phyloP scores from a whole-genome alignment of 1,140 invertebrate genomes.

The Drosophila santomea region DNA sequence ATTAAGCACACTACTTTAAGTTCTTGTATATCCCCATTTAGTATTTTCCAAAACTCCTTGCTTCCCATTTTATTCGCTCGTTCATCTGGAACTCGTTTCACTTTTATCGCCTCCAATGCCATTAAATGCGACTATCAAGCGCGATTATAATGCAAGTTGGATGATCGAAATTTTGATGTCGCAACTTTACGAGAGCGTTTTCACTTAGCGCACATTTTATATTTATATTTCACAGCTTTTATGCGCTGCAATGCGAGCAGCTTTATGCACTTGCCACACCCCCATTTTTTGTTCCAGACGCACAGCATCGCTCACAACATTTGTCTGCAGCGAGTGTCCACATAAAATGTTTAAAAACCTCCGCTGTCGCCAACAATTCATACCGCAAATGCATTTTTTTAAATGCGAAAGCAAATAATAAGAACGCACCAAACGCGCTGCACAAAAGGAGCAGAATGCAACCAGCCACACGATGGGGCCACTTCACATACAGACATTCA shows the following conservation, averaged over 20 bases:
- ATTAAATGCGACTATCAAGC: slow-evolving; percentile 18
- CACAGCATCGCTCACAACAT: too few species aligned
- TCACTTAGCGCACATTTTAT: slow-evolving; percentile 56
- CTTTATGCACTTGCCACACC: slow-evolving; percentile 48
- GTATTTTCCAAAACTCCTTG: background rate
- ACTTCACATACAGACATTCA: slow-evolving; percentile 50
- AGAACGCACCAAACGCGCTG: slow-evolving; percentile 16
- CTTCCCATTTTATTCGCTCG: background rate
- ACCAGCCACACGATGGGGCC: slow-evolving; percentile 49
- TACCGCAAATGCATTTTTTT: slow-evolving; percentile 58
- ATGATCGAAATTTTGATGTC: slow-evolving; percentile 38
- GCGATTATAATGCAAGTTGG: slow-evolving; percentile 27
- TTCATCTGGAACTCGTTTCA: background rate
- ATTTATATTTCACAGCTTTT: slow-evolving; percentile 26
- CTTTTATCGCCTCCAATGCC: slow-evolving; percentile 18
- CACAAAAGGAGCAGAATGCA: slow-evolving; percentile 37
- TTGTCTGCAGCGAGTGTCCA: slow-evolving; percentile 30
- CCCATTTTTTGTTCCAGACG: slow-evolving; percentile 8
- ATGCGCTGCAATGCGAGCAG: slow-evolving; percentile 35
- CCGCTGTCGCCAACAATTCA: slow-evolving; percentile 51
- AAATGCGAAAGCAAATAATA: slow-evolving; percentile 58
- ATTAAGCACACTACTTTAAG: background rate
- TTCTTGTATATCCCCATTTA: background rate
- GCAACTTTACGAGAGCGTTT: slow-evolving; percentile 38
- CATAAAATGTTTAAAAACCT: slow-evolving; percentile 57